Conservation (phyloP, 2,888 invertebrate genomes). For the Thecocarcelia acutangulata region DNA sequence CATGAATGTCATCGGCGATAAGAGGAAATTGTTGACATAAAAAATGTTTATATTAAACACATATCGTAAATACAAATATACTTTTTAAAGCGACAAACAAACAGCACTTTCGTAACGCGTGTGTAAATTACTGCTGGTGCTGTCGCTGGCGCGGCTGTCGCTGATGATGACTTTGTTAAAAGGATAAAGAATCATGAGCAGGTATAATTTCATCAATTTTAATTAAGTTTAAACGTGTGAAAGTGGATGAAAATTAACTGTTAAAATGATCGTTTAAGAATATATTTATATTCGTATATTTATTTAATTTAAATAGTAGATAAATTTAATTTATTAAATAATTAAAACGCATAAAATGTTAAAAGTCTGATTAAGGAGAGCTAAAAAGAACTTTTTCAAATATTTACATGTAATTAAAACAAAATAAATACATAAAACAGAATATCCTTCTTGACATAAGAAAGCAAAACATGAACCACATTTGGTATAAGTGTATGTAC, state of each 20-base stretch:
- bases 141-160: neutral
- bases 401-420: too few species aligned
- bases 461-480: too few species aligned
- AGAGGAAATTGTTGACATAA: conserved; percentile 26
- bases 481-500: too few species aligned
- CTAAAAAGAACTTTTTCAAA: too few species aligned
- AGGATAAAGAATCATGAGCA: conserved; percentile 49
- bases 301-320: conserved; percentile 38
- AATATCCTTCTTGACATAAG: too few species aligned
- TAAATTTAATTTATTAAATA: neutral
- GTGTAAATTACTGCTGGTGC: too few species aligned
- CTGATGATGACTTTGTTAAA: conserved; percentile 40
- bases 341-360: conserved; percentile 3
- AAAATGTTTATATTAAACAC: conserved; percentile 7
- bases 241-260: conserved; percentile 61
- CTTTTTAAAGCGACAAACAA: neutral
- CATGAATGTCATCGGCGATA: conserved; percentile 37
- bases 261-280: conserved; percentile 35
- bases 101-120: conserved; percentile 2
- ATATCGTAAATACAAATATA: conserved; percentile 30
- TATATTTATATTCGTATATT: conserved; percentile 8
- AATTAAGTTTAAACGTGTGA: conserved; percentile 63
- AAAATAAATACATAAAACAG: too few species aligned
- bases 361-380: conserved; percentile 5
- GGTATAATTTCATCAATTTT: conserved; percentile 64